phyloP scores from a whole-genome alignment of 2,797 vertebrate species.

The Rhynchonycteris naso region DNA sequence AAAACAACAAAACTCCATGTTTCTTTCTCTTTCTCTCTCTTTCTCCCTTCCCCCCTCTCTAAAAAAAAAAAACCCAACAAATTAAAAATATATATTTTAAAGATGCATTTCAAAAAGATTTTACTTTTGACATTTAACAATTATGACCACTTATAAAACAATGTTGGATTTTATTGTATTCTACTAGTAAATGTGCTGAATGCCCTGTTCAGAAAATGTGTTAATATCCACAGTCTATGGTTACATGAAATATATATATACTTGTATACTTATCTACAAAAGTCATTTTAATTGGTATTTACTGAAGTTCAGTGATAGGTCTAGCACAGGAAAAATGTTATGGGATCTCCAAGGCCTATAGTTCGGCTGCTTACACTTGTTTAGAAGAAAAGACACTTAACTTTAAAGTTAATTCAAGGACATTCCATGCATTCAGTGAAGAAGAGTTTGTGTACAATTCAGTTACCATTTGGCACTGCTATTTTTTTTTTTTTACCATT shows the following conservation, averaged over 20 bases:
- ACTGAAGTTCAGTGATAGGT: neutral
- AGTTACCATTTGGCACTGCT: neutral
- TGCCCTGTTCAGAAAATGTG: neutral
- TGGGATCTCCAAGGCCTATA: neutral
- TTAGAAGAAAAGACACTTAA: neutral
- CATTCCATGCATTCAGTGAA: neutral
- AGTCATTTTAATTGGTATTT: neutral
- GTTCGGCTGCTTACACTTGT: neutral
- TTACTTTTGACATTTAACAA: conserved; percentile 37
- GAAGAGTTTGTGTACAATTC: neutral
- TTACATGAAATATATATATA: neutral
- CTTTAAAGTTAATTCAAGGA: neutral
- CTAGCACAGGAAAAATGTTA: neutral
- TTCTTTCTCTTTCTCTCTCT: too few species aligned
- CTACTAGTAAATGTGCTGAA: neutral
- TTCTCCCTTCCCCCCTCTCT: too few species aligned
- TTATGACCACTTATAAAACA: neutral
- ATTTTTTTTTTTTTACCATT: neutral
- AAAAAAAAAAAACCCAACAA: too few species aligned
- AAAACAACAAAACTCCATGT: too few species aligned
- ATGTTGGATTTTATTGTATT: neutral
- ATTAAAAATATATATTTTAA: neutral
- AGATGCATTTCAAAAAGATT: neutral
- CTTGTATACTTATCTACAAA: neutral
- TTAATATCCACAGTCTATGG: neutral